Conservation (phyloP, 2,888 invertebrate species). For the Odontocolon sp. region DNA sequence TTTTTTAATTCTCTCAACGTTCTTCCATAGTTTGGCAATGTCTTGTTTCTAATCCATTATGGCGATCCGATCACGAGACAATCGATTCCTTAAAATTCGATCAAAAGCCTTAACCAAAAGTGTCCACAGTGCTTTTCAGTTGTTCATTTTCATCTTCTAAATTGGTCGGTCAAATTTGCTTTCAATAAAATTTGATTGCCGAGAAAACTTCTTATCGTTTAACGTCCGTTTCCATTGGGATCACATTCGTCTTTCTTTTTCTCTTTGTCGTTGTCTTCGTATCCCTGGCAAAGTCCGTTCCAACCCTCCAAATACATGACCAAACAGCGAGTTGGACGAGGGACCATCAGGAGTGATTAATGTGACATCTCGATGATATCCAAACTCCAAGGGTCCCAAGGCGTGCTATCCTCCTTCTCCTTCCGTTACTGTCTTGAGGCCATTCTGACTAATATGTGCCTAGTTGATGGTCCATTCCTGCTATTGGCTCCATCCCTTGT, state of each 20-base stretch:
- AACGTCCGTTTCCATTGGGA: neutral
- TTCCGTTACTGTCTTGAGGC: slow-evolving; percentile 14
- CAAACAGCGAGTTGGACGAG: slow-evolving; percentile 29
- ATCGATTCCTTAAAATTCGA: too few relatives aligned
- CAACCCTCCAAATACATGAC: slow-evolving; percentile 6
- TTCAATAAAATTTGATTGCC: too few relatives aligned
- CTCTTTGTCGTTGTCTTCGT: neutral
- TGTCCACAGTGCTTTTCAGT: too few relatives aligned
- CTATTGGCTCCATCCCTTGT: neutral
- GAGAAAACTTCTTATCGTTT: too few relatives aligned
- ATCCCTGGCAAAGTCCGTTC: neutral
- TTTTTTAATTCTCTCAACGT: too few relatives aligned
- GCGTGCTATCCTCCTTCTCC: slow-evolving; percentile 8
- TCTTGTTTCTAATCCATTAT: too few relatives aligned
- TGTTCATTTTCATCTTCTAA: too few relatives aligned
- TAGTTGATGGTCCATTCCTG: slow-evolving; percentile 19
- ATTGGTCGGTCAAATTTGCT: too few relatives aligned
- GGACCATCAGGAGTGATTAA: slow-evolving; percentile 64
- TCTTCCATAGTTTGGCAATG: too few relatives aligned
- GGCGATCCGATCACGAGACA: too few relatives aligned
- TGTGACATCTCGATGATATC: slow-evolving; percentile 66
- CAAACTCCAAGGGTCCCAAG: slow-evolving; percentile 34
- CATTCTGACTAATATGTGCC: slow-evolving; percentile 33
- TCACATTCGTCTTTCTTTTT: neutral
- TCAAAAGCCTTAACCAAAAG: too few relatives aligned